Conservation (phyloP, 2,888 invertebrate species). For the Cerceris rybyensis region DNA sequence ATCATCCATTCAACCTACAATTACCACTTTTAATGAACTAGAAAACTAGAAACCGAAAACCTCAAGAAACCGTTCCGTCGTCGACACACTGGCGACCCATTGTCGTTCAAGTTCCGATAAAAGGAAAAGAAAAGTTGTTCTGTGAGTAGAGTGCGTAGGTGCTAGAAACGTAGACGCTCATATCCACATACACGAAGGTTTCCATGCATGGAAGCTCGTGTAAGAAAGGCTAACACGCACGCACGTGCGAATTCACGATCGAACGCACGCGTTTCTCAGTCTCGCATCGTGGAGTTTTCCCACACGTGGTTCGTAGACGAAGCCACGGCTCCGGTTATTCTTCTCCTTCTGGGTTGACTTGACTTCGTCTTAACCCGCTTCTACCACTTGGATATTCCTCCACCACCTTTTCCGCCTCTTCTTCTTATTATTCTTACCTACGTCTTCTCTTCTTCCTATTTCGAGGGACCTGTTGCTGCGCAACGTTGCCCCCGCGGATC, state of each 20-base stretch:
- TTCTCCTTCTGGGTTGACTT: conserved; percentile 61
- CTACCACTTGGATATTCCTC: conserved; percentile 33
- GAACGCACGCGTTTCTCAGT: conserved; percentile 77
- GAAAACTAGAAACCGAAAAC: too few relatives aligned
- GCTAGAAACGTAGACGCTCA: conserved; percentile 11
- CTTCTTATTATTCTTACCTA: conserved; percentile 32
- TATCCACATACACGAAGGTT: neutral
- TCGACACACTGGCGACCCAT: conserved; percentile 18
- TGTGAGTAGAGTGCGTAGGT: conserved; percentile 40
- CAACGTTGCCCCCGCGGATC: conserved; percentile 14
- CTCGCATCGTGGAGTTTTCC: conserved; percentile 78
- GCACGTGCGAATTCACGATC: conserved; percentile 72
- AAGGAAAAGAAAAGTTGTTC: conserved; percentile 30
- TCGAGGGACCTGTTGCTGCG: conserved; percentile 35
- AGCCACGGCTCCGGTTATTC: conserved; percentile 56
- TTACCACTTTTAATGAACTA: too few relatives aligned
- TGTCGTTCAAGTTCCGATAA: conserved; percentile 1
- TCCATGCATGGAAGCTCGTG: too few relatives aligned
- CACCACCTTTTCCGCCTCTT: conserved; percentile 44
- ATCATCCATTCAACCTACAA: too few relatives aligned
- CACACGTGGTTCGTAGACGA: conserved; percentile 71
- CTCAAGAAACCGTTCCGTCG: too few relatives aligned
- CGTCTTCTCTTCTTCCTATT: conserved; percentile 9
- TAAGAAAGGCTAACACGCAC: conserved; percentile 26
- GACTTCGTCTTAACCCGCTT: conserved; percentile 47